Evolutionary conservation across 2,888 invertebrate genomes (phyloP), one percentile per base, ranked within the genome.

Genomic region (Chrysolina oricalcia): DNA sequence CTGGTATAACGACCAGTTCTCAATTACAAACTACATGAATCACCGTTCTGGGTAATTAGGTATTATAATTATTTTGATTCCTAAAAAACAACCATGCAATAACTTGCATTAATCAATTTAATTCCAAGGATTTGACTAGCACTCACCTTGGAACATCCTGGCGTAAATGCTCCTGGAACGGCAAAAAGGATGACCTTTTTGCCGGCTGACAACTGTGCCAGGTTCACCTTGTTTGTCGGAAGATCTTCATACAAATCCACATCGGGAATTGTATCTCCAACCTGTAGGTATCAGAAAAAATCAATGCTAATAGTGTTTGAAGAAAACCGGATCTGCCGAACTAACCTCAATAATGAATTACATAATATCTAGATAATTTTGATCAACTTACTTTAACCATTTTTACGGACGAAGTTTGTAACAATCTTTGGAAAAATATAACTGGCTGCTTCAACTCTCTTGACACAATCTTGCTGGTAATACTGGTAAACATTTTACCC

Each of bases 91-190:
- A 41, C 17, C 13, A 40, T 13, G 9, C 11, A 27, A 74, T 63
- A 19, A 53, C 69, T 50, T 35, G n/a, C 46, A 70, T 35, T 35
- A 46, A 53, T 72, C 48, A 63, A 48, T 48, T 67, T 5, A 11
- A 41, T 65, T 74, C 21, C 65, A 74, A 74, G 74, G 66, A 65
- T 65, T 6, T 17, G 19, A 46, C 23, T 63, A 15, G 13, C 56
- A 72, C 69, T 84, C 86, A 94, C 95, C 90, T 94, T 94, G 0
- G 96, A 96, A 87, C 98, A 98, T 8, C 96, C 97, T 9, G 98
- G 98, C 1, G 98, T 98, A 85, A 97, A 98, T 3, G 98, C 98
- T 9, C 98, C 98, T 17, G 98, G 98, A 11, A 98, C 97, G 23
- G 94, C 98, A 87, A 98, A 97, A 73, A 98, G 87, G 11, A 98